Conservation (phyloP, 2,888 invertebrate species). For the Agrochola circellaris region DNA sequence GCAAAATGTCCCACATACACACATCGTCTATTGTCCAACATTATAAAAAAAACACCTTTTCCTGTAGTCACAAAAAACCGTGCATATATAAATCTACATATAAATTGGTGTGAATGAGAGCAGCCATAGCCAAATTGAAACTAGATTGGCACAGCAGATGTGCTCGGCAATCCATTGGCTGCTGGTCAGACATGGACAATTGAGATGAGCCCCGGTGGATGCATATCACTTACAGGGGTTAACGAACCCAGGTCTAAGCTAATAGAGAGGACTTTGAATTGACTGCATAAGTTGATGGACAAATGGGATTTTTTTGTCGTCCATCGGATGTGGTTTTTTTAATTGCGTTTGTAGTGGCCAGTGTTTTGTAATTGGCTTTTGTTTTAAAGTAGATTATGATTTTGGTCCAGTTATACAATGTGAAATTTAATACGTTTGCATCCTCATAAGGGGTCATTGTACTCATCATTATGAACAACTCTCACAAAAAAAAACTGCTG, state of each 20-base stretch:
- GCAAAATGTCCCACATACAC: no score
- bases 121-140: conserved; percentile 71
- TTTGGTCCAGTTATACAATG: no score
- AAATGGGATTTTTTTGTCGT: conserved; percentile 5
- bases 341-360: background rate
- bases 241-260: conserved; percentile 63
- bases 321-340: background rate
- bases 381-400: background rate
- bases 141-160: conserved; percentile 74
- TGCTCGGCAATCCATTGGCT: conserved; percentile 67
- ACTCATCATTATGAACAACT: no score
- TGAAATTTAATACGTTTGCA: no score
- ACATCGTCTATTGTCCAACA: no score
- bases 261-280: conserved; percentile 35
- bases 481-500: no score
- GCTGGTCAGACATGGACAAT: conserved; percentile 60
- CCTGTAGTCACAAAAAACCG: conserved; percentile 10
- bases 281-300: conserved; percentile 4
- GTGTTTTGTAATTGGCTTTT: background rate
- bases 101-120: conserved; percentile 65
- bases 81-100: conserved; percentile 70
- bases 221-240: conserved; percentile 67
- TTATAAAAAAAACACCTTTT: no score
- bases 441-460: no score
- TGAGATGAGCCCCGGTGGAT: conserved; percentile 64